Percentiles rank a stretch among this genome's conserved stretches.
phyloP scores from a whole-genome alignment of 1,140 invertebrate species.

The Calephelis nemesis region DNA sequence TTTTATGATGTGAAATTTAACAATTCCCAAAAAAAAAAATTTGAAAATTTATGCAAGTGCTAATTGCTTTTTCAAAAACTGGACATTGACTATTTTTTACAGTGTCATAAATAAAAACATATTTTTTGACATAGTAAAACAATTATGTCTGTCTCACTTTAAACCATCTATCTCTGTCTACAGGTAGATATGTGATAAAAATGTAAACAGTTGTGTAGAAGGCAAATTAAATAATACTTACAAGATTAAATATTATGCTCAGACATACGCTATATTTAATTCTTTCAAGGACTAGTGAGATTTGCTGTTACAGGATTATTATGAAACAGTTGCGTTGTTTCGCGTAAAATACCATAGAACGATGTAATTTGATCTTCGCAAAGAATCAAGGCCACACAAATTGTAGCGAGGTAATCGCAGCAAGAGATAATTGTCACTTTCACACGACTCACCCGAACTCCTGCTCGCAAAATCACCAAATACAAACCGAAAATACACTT shows the following conservation, averaged over 20 bases:
- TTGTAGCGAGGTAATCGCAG: slow-evolving; percentile 36
- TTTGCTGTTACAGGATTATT: background rate
- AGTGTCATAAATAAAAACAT: background rate
- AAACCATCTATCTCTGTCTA: slow-evolving; percentile 5
- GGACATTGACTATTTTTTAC: background rate
- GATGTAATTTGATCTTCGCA: slow-evolving; percentile 46
- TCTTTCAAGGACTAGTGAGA: slow-evolving; percentile 12
- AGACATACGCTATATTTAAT: slow-evolving; percentile 2
- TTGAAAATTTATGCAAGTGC: too few relatives aligned
- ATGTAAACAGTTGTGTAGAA: slow-evolving; percentile 2
- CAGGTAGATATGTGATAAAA: slow-evolving; percentile 12
- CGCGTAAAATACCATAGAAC: slow-evolving; percentile 19
- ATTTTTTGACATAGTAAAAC: background rate
- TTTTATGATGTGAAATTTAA: too few relatives aligned
- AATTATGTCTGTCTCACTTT: background rate
- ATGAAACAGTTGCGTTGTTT: slow-evolving; percentile 24
- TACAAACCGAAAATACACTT: slow-evolving; percentile 66
- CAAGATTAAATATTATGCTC: slow-evolving; percentile 11
- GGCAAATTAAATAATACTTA: slow-evolving; percentile 17
- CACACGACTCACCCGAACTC: slow-evolving; percentile 57
- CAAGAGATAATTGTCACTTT: slow-evolving; percentile 56
- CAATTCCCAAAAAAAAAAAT: background rate
- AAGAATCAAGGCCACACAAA: slow-evolving; percentile 50
- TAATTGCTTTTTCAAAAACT: too few relatives aligned
- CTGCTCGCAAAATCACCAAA: slow-evolving; percentile 65